Conservation (phyloP, 1,140 invertebrate species). For the Uloborus diversus region DNA sequence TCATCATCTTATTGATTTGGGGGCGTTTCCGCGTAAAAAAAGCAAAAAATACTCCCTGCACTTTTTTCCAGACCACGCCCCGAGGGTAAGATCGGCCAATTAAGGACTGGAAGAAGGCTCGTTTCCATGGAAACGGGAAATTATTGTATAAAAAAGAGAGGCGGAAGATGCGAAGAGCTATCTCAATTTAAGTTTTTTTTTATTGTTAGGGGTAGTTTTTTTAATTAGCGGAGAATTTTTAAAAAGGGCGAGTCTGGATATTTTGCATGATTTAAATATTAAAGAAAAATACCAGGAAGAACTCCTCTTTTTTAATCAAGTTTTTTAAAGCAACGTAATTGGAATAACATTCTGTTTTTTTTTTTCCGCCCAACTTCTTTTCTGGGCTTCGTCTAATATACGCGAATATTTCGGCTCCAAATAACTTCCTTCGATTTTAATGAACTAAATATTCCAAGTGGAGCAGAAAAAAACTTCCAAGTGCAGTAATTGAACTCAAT, state of each 20-base stretch:
- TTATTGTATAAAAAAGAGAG: constrained; percentile 11
- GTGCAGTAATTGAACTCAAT: too few relatives aligned
- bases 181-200: not conserved
- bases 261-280: not conserved
- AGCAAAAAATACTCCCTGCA: constrained; percentile 18
- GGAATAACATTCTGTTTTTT: too few relatives aligned
- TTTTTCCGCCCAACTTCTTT: too few relatives aligned
- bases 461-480: too few relatives aligned
- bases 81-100: constrained; percentile 31
- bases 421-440: too few relatives aligned
- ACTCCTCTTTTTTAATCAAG: too few relatives aligned
- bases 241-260: not conserved
- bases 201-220: constrained; percentile 5
- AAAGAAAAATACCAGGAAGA: too few relatives aligned
- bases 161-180: not conserved
- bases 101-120: constrained; percentile 1
- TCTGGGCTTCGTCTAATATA: too few relatives aligned
- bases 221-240: constrained; percentile 21
- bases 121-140: constrained; percentile 5
- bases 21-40: constrained; percentile 1
- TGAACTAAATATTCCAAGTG: too few relatives aligned
- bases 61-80: constrained; percentile 47
- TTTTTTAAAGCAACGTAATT: too few relatives aligned
- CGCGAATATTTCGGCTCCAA: too few relatives aligned
- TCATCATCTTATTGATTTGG: constrained; percentile 18